Percentiles rank a stretch among this genome's conserved stretches.
Conservation (phyloP, 92 coral and sea anemone genomes). For the Epizoanthus scotinus region DNA sequence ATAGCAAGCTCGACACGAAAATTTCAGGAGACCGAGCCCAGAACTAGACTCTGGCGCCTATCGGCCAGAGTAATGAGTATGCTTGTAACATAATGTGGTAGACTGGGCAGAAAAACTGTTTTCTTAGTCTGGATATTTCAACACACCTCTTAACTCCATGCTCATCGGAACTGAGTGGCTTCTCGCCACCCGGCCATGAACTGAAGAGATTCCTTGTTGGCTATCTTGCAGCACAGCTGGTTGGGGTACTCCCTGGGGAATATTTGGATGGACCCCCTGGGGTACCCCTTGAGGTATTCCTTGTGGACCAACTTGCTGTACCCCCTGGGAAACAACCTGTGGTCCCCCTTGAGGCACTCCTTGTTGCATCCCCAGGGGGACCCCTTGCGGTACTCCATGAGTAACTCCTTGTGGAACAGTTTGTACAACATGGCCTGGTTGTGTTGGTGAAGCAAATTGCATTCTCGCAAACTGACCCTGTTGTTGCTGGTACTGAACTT, state of each 20-base stretch:
- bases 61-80: too few species aligned
- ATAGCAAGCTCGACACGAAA: too few species aligned
- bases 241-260: conserved; percentile 4
- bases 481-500: conserved; percentile 32
- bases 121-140: not conserved
- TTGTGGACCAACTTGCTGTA: conserved; percentile 15
- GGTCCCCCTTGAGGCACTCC: not conserved
- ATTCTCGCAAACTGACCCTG: conserved; percentile 56
- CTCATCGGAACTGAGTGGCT: not conserved
- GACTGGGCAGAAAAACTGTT: too few species aligned
- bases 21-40: too few species aligned
- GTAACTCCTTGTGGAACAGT: conserved; percentile 33
- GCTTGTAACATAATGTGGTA: too few species aligned
- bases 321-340: conserved; percentile 3
- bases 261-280: not conserved
- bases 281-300: conserved; percentile 12
- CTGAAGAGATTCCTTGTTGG: conserved; percentile 8
- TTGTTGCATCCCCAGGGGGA: conserved; percentile 6
- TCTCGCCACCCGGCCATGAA: conserved; percentile 17
- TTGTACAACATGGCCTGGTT: conserved; percentile 23
- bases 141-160: conserved; percentile 11
- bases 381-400: not conserved
- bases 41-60: too few species aligned
- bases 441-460: conserved; percentile 6
- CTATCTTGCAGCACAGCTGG: conserved; percentile 11